Evolutionary conservation across 2,888 invertebrate genomes (phyloP).

Genomic region (Vesta saturnalis): DNA sequence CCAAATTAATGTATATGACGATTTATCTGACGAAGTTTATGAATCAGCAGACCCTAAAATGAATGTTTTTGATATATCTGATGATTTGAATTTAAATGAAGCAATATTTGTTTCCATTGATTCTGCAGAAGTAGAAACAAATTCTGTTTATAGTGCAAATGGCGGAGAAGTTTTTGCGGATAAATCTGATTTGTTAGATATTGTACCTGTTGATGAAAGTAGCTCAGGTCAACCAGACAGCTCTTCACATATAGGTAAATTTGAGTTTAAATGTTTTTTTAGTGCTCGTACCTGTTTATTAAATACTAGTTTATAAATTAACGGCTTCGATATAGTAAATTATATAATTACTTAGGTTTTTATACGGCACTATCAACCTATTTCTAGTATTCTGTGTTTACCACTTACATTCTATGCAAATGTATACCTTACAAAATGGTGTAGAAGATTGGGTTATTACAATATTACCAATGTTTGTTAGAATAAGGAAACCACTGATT

Average conservation of each 20-base stretch:
- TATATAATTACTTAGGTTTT: too few relatives aligned
- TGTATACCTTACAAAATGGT: too few relatives aligned
- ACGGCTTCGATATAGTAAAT: too few relatives aligned
- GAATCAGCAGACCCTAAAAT: slow-evolving; percentile 33
- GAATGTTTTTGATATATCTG: slow-evolving; percentile 36
- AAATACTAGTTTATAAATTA: too few relatives aligned
- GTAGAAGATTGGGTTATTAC: too few relatives aligned
- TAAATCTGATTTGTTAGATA: slow-evolving; percentile 16
- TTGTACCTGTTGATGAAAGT: not conserved
- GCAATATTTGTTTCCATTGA: slow-evolving; percentile 13
- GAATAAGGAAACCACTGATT: too few relatives aligned
- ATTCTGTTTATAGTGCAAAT: slow-evolving; percentile 6
- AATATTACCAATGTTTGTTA: too few relatives aligned
- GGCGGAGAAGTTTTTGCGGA: slow-evolving; percentile 14
- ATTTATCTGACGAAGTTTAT: slow-evolving; percentile 18
- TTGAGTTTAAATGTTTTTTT: too few relatives aligned
- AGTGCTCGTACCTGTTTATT: too few relatives aligned
- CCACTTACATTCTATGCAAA: too few relatives aligned
- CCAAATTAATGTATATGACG: slow-evolving; percentile 17
- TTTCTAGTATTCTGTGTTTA: too few relatives aligned
- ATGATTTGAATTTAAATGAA: slow-evolving; percentile 32
- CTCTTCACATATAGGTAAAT: not conserved
- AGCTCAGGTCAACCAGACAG: not conserved
- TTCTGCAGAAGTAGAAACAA: slow-evolving; percentile 13
- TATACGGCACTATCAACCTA: too few relatives aligned